Evolutionary conservation across 2,113 vertebrate species (phyloP).

Genomic region (Acrocephalus arundinaceus): DNA sequence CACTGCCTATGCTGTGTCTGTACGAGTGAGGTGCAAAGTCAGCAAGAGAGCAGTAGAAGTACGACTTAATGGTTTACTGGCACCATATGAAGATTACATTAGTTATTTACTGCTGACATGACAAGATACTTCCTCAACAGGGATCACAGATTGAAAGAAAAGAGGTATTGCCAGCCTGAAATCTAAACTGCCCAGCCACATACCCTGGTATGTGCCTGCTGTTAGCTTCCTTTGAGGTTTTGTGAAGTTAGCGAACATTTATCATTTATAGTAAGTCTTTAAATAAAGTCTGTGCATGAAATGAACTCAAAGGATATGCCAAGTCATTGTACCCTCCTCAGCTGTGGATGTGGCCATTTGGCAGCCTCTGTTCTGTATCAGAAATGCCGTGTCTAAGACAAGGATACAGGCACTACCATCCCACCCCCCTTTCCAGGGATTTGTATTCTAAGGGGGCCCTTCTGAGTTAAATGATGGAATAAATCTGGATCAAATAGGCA

Average conservation of each 20-base stretch:
- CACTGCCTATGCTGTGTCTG: neutral
- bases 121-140: neutral
- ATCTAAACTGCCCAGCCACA: neutral
- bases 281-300: neutral
- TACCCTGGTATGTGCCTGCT: neutral
- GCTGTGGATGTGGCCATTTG: neutral
- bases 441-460: neutral
- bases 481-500: neutral
- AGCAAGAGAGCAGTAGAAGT: neutral
- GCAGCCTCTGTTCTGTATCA: neutral
- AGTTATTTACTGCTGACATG: conserved; percentile 9
- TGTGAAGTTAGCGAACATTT: neutral
- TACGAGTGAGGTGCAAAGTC: neutral
- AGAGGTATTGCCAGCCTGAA: neutral
- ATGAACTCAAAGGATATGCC: neutral
- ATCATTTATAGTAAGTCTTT: neutral
- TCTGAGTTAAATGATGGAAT: neutral
- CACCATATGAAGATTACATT: neutral
- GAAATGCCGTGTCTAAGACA: neutral
- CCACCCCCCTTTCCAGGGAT: neutral
- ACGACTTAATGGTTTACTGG: neutral
- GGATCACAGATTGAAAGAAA: neutral
- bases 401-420: neutral
- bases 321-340: neutral
- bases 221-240: neutral